A percentile compares a stretch with the other conserved stretches of the same genome.
phyloP scores from a whole-genome alignment of 2,113 vertebrate species.

The Perca flavescens region DNA sequence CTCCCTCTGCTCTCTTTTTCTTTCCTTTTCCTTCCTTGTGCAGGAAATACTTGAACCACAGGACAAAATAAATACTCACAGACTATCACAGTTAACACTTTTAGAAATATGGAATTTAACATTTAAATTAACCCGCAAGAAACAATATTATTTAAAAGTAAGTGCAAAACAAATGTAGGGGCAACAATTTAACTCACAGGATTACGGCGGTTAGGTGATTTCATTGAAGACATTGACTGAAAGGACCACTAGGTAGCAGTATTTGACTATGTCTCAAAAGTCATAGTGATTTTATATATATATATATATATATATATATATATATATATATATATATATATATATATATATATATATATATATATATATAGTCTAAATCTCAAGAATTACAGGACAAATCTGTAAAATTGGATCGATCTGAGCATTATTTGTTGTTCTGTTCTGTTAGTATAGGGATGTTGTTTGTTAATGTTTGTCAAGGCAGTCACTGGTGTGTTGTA shows the following conservation, averaged over 20 bases:
- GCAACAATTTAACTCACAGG: constrained; percentile 24
- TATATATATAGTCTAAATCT: constrained; percentile 39
- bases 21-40: constrained; percentile 63
- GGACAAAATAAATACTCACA: constrained; percentile 74
- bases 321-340: constrained; percentile 4
- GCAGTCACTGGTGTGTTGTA: constrained; percentile 51
- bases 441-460: constrained; percentile 61
- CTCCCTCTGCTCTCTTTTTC: constrained; percentile 78
- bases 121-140: constrained; percentile 60
- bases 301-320: constrained; percentile 1
- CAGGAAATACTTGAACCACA: constrained; percentile 64
- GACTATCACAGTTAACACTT: constrained; percentile 61
- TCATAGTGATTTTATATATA: constrained; percentile 9
- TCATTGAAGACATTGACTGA: constrained; percentile 5
- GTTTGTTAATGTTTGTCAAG: constrained; percentile 69
- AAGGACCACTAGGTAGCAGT: constrained; percentile 81
- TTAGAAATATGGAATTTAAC: constrained; percentile 54
- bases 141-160: constrained; percentile 47
- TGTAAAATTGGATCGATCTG: constrained; percentile 66
- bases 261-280: constrained; percentile 69
- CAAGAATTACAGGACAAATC: constrained; percentile 58
- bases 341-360: not conserved
- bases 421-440: constrained; percentile 62
- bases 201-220: not conserved
- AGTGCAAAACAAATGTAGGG: constrained; percentile 40